Base-by-base conservation (phyloP, 2,113 vertebrate species). In the Hyperoodon ampullatus region DNA sequence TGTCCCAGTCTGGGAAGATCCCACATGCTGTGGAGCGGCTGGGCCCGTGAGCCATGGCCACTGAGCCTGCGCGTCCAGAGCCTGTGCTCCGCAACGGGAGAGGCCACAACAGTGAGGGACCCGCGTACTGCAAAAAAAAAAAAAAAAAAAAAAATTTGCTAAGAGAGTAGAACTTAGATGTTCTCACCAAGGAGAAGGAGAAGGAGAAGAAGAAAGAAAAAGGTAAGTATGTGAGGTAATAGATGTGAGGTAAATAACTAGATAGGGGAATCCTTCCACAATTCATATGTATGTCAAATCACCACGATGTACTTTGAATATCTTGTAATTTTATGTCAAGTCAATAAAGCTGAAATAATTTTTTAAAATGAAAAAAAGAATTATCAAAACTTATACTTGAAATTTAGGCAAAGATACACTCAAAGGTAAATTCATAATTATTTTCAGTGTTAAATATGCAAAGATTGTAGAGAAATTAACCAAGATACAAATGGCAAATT, bases 371-470 rank as follows among this genome's bases (percentile, higher is more conserved):
- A 75, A 95, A 85, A 87, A 89, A 95, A 89, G 35, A 88, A 95
- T 60, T 53, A 47, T 55, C 28, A 95, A 65, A 92, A 93, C 21
- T 85, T 89, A 58, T 26, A 50, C 85, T 89, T 82, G 44, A 86
- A 92, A 44, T 90, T 11, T 63, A 91, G 60, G 28, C 78, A 90
- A 94, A 84, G 42, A 55, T 86, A 13, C 89, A 68, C 44, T 86
- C 39, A 90, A 92, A 96, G 84, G 78, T 83, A 82, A 96, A 89
- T 81, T 96, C 47, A 58, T 90, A 58, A 93, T 96, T 47, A 68
- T 95, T 97, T 96, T 95, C 47, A 53, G 53, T 33, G 8, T 87
- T 88, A 65, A 84, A 82, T 68, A 47, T 1, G 42, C 53, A 85
- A 89, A 78, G 42, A 60, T 10, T 88, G 50, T 78, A 70, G 71